These are phyloP conservation scores for Rhynchophorus ferrugineus DNA, from an alignment of 1,140 invertebrate species.

Conservation along the genomic window DNA sequence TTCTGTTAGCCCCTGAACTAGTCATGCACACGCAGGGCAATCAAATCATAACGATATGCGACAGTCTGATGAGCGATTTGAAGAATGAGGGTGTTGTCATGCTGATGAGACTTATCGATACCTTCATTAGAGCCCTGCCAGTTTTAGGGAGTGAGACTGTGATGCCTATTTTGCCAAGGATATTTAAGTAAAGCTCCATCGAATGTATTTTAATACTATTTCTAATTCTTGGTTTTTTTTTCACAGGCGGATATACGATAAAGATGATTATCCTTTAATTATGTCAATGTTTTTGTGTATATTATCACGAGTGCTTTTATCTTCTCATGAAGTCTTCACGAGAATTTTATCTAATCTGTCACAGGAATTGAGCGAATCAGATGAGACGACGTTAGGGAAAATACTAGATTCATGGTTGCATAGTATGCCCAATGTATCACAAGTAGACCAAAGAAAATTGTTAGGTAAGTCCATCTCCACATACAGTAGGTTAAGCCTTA, in stretches of 20 bases:
- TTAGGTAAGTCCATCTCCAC: slow-evolving; percentile 53
- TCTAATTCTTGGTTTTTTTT: slow-evolving; percentile 16
- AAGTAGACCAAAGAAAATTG: slow-evolving; percentile 74
- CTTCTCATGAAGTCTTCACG: slow-evolving; percentile 64
- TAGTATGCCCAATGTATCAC: slow-evolving; percentile 68
- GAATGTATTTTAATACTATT: neutral
- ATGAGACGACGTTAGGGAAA: slow-evolving; percentile 54
- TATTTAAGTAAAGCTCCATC: slow-evolving; percentile 53
- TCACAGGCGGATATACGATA: slow-evolving; percentile 47
- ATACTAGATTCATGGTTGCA: slow-evolving; percentile 73
- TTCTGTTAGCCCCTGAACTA: slow-evolving; percentile 70
- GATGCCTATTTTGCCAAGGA: slow-evolving; percentile 55
- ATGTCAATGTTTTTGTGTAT: slow-evolving; percentile 71
- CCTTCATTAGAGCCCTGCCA: slow-evolving; percentile 58
- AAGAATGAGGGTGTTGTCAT: slow-evolving; percentile 68
- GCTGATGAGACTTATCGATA: slow-evolving; percentile 65
- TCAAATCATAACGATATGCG: slow-evolving; percentile 58
- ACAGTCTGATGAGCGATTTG: slow-evolving; percentile 68
- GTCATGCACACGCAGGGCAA: slow-evolving; percentile 67
- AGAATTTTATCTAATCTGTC: slow-evolving; percentile 52
- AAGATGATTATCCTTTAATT: slow-evolving; percentile 60
- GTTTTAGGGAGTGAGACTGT: slow-evolving; percentile 56
- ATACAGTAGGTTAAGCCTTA: too few species aligned
- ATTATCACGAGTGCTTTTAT: slow-evolving; percentile 67
- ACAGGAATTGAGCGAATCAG: slow-evolving; percentile 39